These are phyloP conservation scores for Tetropium fuscum DNA, from an alignment of 2,888 invertebrate species.

Conservation along the genomic window DNA sequence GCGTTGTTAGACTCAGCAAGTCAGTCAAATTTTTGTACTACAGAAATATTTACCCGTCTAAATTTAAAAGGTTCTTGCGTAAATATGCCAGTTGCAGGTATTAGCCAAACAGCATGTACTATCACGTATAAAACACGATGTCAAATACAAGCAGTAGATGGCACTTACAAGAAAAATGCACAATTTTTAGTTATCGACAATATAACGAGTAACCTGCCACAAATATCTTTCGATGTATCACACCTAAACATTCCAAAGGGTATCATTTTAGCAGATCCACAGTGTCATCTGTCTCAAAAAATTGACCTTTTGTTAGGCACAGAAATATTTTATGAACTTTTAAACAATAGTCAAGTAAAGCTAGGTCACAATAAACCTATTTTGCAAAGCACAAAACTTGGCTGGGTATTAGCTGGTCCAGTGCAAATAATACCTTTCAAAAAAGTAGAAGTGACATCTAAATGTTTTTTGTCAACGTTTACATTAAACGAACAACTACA, in stretches of 20 bases:
- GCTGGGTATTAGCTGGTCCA: constrained; percentile 37
- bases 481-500: constrained; percentile 6
- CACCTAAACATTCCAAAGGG: constrained; percentile 2
- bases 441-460: neutral
- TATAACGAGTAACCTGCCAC: constrained; percentile 18
- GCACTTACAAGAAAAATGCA: constrained; percentile 1
- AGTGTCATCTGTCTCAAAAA: neutral
- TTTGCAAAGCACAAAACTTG: constrained; percentile 37
- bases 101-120: constrained; percentile 7
- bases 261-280: constrained; percentile 19
- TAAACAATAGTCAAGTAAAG: constrained; percentile 15
- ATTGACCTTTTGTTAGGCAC: constrained; percentile 28
- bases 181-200: constrained; percentile 20
- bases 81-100: constrained; percentile 22
- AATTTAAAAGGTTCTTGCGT: neutral
- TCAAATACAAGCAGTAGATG: neutral
- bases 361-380: constrained; percentile 1
- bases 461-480: neutral
- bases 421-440: neutral
- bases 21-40: constrained; percentile 28
- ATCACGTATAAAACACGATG: neutral
- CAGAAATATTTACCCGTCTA: constrained; percentile 14
- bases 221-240: neutral
- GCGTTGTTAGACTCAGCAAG: constrained; percentile 34
- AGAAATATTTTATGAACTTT: constrained; percentile 26